Conservation (phyloP, 2,113 vertebrate species). For the Donacobius atricapilla region DNA sequence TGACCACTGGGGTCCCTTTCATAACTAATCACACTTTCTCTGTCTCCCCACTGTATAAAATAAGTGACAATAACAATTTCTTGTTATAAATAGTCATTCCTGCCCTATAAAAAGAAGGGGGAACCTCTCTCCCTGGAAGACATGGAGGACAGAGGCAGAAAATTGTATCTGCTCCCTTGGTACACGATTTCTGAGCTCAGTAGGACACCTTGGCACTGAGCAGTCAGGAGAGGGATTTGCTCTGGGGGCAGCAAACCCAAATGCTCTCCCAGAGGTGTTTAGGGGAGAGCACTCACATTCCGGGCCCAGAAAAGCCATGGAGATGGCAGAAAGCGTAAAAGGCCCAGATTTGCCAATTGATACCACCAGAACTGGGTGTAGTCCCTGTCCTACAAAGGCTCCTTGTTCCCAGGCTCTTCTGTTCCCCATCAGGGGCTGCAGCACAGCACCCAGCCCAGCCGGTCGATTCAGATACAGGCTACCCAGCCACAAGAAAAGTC, state of each 20-base stretch:
- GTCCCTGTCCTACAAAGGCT: neutral
- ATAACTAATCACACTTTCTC: neutral
- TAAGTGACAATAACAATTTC: neutral
- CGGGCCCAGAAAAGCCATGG: fast-evolving
- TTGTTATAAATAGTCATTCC: neutral
- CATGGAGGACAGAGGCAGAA: neutral
- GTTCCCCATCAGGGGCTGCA: neutral
- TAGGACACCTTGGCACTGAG: neutral
- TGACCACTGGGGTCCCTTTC: neutral
- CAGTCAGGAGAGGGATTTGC: neutral
- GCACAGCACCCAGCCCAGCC: neutral
- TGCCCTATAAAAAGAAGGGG: neutral
- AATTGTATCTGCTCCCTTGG: neutral
- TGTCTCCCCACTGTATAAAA: neutral
- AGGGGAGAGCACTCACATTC: neutral
- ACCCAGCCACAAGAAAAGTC: neutral
- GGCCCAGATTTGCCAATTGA: neutral
- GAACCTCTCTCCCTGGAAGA: neutral
- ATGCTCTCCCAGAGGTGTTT: neutral
- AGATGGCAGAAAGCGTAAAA: neutral
- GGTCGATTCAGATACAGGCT: fast-evolving
- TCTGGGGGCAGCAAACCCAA: neutral
- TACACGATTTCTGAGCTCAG: neutral
- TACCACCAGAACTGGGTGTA: neutral
- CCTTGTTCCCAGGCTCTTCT: neutral